These are phyloP conservation scores for Acropternis orthonyx DNA, from an alignment of 2,797 vertebrate genomes.

Conservation along the genomic window DNA sequence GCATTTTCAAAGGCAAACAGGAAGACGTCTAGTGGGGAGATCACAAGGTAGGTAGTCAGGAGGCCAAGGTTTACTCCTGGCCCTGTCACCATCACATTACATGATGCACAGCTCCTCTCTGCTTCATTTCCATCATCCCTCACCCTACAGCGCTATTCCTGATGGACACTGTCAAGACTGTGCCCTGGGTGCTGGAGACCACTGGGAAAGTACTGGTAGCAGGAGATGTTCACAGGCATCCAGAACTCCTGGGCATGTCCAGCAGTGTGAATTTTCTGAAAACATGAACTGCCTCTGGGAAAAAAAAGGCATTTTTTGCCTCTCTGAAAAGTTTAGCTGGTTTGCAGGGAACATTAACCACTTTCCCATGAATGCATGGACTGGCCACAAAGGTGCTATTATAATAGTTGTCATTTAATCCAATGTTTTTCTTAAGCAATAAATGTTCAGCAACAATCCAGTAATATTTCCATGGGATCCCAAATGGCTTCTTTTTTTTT, in stretches of 20 bases:
- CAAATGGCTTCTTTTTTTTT: background rate
- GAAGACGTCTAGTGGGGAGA: background rate
- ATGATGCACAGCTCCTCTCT: background rate
- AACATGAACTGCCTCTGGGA: background rate
- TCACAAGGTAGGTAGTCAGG: conserved; percentile 44
- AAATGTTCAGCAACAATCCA: conserved; percentile 42
- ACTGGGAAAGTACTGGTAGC: background rate
- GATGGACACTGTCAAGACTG: background rate
- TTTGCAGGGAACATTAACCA: conserved; percentile 3
- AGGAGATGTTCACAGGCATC: background rate
- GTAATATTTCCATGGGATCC: conserved; percentile 16
- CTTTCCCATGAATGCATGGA: background rate
- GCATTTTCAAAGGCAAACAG: conserved; percentile 69
- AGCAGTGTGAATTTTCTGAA: background rate
- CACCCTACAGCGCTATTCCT: background rate
- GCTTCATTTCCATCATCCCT: background rate
- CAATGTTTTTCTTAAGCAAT: conserved; percentile 53
- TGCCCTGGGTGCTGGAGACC: background rate
- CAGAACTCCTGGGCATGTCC: background rate
- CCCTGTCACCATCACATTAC: background rate
- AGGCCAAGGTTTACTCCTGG: conserved; percentile 30
- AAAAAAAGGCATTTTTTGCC: background rate
- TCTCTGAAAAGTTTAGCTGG: conserved; percentile 8
- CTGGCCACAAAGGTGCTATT: conserved; percentile 32
- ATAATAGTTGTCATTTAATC: conserved; percentile 29